A percentile compares a stretch with the other conserved stretches of the same genome.
Conservation (phyloP, 1,140 invertebrate genomes). For the Bombus superbus region DNA sequence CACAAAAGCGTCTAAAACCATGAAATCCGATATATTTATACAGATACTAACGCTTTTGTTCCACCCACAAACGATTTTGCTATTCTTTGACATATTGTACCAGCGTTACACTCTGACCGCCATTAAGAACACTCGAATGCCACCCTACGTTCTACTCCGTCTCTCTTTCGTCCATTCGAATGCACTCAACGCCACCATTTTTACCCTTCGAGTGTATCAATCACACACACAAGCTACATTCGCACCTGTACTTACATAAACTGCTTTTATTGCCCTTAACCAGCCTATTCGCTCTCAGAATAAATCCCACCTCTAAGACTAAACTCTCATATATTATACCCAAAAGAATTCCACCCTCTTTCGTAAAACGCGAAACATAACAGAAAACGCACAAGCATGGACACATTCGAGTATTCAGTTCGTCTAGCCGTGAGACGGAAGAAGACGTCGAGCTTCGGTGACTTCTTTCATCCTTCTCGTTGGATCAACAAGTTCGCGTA, state of each 20-base stretch:
- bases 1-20: neutral
- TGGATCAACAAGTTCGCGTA: conserved; percentile 42
- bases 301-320: neutral
- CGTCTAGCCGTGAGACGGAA: neutral
- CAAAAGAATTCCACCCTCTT: neutral
- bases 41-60: neutral
- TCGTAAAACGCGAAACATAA: neutral
- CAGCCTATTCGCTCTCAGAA: neutral
- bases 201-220: neutral
- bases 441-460: neutral
- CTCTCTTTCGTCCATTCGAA: neutral
- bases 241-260: neutral
- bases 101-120: neutral
- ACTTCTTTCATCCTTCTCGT: neutral
- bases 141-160: neutral
- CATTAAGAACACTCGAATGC: neutral
- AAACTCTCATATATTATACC: neutral
- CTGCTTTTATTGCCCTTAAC: neutral
- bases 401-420: neutral
- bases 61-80: neutral
- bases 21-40: neutral
- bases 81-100: neutral
- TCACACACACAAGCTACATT: neutral
- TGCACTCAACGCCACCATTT: neutral
- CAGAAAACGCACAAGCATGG: neutral